Base-by-base conservation (phyloP, 1,140 invertebrate species). In the Goniozus legneri region DNA sequence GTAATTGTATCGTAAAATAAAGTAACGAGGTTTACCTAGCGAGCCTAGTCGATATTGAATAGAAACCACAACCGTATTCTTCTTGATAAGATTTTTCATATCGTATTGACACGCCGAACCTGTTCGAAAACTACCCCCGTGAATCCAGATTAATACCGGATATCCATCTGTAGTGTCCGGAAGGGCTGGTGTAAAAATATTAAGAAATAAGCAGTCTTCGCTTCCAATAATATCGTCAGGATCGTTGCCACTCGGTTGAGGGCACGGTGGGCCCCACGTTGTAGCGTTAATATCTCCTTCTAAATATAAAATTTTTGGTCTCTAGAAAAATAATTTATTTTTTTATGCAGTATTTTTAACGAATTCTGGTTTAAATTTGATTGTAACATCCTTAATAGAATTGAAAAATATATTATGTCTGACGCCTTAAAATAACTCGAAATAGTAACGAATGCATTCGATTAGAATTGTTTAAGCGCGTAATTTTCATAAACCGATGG, bases 21-120 rank as follows among this genome's bases (percentile, higher is more conserved):
- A 40, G 34, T 47, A 32, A 4, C 22, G 24, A 33, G 10, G 36
- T 13, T 62, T 60, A 84, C 88, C 88, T 43, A 92, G 69, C 0
- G 87, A 82, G 34, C 89, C 90, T 10, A 92, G 73, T 48, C 90
- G 78, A 54, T 92, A 92, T 52, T 92, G 89, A 16, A 91, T 82
- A 0, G 88, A 84, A 1, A 92, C 87, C 2, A 92, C 78, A 12
- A 92, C 80, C 15, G 88, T 68, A 13, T 81, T 78, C 57, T 86
- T 79, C 8, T 80, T 77, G 2, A 85, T 76, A 10, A 87, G 67
- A 41, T 84, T 76, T 44, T 72, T 66, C 36, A 77, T 71, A 45
- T 71, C 82, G 60, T 86, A 87, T 20, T 84, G 75, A 15, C 78
- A 77, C 0, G 84, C 79, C 2, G 85, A 84, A 8, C 86, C 87